Base-by-base conservation (phyloP, 1,140 invertebrate species). In the Magallana angulata region DNA sequence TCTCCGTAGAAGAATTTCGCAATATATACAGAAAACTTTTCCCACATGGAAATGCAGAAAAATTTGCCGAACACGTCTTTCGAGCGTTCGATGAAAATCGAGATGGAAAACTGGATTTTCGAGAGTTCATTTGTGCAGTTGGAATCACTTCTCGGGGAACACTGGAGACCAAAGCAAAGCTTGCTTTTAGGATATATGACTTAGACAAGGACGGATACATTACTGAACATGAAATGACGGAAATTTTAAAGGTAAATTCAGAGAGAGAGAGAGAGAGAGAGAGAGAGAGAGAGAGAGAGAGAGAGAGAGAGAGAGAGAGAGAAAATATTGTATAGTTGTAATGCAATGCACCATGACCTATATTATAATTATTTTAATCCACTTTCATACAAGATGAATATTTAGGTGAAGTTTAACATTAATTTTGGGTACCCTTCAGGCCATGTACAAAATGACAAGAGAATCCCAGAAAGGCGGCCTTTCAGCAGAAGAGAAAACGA, bases 31-130 rank as follows among this genome's bases (percentile, higher is more conserved):
- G 18, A 76, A 30, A 30, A 30, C 68, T 76, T 76, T 76, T 76
- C 8, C 68, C 68, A 36, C 24, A 76, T 11, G 68, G 68, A 12
- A 76, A 76, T 30, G 68, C 68, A 12, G 68, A 76, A 76, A 76
- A 76, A 76, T 76, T 76, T 12, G 68, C 68, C 18, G 68, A 76
- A 76, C 68, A 76, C 68, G 18, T 76, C 68, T 76, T 76, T 76
- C 68, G 68, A 12, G 68, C 68, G 24, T 76, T 76, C 24, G 68
- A 76, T 36, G 68, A 76, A 76, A 76, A 76, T 24, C 24, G 68
- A 30, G 68, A 76, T 11, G 68, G 68, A 12, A 76, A 24, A 14
- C 30, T 76, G 14, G 68, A 76, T 76, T 76, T 76, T 76, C 68
- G 68, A 30, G 68, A 76, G 36, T 76, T 76, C 24, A 76, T 76